Base-by-base conservation (phyloP, 2,797 vertebrate species). In the Anisognathus igniventris region DNA sequence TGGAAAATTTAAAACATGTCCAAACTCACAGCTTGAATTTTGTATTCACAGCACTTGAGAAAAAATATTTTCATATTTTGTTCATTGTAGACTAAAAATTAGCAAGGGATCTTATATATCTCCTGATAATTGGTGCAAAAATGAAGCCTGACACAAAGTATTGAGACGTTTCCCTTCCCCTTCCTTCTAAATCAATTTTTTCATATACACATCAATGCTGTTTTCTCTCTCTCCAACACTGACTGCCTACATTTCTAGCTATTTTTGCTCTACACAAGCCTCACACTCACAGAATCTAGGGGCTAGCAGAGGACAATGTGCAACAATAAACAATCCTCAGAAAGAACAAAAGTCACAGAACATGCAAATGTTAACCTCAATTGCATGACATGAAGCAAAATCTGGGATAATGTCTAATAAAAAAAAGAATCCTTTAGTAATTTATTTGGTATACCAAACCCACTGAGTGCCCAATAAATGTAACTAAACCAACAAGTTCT, bases 21-120 rank as follows among this genome's bases (percentile, higher is more conserved):
- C 92, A 95, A 92, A 88, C 31, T 92, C 92, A 84, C 92, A 96
- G 93, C 75, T 94, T 95, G 89, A 89, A 74, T 84, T 72, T 47
- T 77, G 65, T 94, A 95, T 91, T 94, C 80, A 89, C 24, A 92
- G 78, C 11, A 56, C 44, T 90, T 89, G 14, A 62, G 65, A 92
- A 87, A 84, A 84, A 71, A 51, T 17, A 27, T 13, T 64, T 81
- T 82, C 1, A 1, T 45, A 40, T 84, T 96, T 91, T 90, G 18
- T 71, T 90, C 48, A 83, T 8, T 51, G 48, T 64, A 92, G 67
- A 92, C 51, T 93, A 73, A 84, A 86, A 95, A 88, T 19, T 78
- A 85, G 67, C 45, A 70, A 65, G 42, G 42, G 56, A 87, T 76
- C 44, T 83, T 89, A 23, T 78, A 21, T 20, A 62, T 85, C 27